phyloP scores from a whole-genome alignment of 2,113 vertebrate species.

The Coptodon rendalli region DNA sequence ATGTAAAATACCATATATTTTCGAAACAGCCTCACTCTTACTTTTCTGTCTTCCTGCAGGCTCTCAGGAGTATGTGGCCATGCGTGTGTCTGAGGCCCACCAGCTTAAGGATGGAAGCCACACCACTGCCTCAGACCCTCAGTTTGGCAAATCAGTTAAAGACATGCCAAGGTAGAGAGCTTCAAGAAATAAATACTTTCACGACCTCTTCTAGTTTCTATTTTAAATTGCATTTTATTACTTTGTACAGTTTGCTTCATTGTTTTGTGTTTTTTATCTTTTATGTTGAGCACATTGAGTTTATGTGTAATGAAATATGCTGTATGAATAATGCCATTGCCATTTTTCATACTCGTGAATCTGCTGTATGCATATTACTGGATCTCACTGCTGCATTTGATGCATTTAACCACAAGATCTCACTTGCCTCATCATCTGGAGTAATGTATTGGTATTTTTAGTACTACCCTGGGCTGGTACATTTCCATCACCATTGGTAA shows the following conservation, averaged over 20 bases:
- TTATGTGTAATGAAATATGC: not conserved
- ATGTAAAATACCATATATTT: not conserved
- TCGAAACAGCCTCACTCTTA: not conserved
- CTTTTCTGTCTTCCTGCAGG: conserved; percentile 61
- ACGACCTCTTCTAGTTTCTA: not conserved
- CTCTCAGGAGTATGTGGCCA: conserved; percentile 77
- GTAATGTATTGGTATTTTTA: not conserved
- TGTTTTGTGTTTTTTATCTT: not conserved
- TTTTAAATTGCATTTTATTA: not conserved
- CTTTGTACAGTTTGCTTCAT: not conserved
- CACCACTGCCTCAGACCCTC: conserved; percentile 67
- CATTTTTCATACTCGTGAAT: not conserved
- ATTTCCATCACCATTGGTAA: not conserved
- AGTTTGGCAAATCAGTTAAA: conserved; percentile 86
- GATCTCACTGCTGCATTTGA: not conserved
- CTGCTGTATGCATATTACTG: not conserved
- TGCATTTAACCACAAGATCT: not conserved
- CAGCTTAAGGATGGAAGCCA: conserved; percentile 80
- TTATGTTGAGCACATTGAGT: not conserved
- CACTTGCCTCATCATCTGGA: not conserved
- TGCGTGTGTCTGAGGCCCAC: conserved; percentile 83
- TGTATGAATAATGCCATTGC: not conserved
- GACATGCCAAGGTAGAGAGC: conserved; percentile 83
- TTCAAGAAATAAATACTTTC: not conserved
- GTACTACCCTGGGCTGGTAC: not conserved